Evolutionary conservation across 2,888 invertebrate genomes (phyloP).

Genomic region (Hybos culiciformis): DNA sequence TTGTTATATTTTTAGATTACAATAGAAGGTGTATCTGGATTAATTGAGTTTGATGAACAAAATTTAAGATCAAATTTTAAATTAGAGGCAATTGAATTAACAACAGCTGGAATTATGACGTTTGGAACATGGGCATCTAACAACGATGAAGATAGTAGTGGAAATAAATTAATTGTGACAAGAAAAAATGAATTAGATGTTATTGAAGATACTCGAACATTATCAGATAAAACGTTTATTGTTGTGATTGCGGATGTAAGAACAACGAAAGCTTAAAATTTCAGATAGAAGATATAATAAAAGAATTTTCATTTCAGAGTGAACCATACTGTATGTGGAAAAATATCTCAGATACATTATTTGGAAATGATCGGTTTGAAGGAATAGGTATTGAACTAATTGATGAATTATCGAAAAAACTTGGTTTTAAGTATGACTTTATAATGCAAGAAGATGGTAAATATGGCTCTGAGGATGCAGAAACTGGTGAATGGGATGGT

Average conservation of each 20-base stretch:
- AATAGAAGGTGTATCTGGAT: slow-evolving; percentile 52
- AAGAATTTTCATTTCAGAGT: slow-evolving; percentile 41
- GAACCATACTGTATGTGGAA: slow-evolving; percentile 78
- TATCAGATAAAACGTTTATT: slow-evolving; percentile 56
- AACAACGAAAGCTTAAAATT: slow-evolving; percentile 7
- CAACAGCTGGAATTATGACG: slow-evolving; percentile 46
- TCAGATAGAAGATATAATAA: background rate
- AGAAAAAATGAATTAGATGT: too few relatives aligned
- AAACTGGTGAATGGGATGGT: slow-evolving; percentile 62
- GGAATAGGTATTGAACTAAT: slow-evolving; percentile 82
- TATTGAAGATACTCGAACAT: slow-evolving; percentile 40
- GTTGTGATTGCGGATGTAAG: slow-evolving; percentile 57
- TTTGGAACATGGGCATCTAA: slow-evolving; percentile 56
- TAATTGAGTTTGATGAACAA: slow-evolving; percentile 59
- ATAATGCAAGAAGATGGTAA: slow-evolving; percentile 57
- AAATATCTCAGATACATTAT: slow-evolving; percentile 46
- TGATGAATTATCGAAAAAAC: slow-evolving; percentile 56
- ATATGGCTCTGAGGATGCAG: slow-evolving; percentile 53
- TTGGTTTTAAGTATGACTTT: slow-evolving; percentile 74
- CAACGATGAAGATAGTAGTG: slow-evolving; percentile 41
- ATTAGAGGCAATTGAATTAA: slow-evolving; percentile 53
- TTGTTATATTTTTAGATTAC: slow-evolving; percentile 14
- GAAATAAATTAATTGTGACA: slow-evolving; percentile 29
- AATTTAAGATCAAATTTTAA: slow-evolving; percentile 58
- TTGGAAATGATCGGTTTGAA: slow-evolving; percentile 70